These are phyloP conservation scores for Amphiprion percula DNA, from an alignment of 2,113 vertebrate species.

Conservation along the genomic window DNA sequence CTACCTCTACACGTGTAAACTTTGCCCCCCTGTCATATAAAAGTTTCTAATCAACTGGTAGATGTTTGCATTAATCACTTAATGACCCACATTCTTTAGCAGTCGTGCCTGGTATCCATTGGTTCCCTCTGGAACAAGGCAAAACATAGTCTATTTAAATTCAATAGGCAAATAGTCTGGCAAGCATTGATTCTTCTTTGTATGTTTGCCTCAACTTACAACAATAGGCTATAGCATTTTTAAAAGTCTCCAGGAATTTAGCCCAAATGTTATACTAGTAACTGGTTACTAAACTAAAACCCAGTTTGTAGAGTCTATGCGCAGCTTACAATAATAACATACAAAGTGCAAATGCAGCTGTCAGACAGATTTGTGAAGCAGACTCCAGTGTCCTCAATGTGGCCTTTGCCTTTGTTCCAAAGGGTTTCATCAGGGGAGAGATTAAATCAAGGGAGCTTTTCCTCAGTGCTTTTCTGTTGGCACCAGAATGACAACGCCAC, in stretches of 20 bases:
- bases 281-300: not conserved
- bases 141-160: not conserved
- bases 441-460: slow-evolving; percentile 41
- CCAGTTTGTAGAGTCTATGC: not conserved
- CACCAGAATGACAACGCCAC: slow-evolving; percentile 17
- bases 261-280: not conserved
- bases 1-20: slow-evolving; percentile 6
- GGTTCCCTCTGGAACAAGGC: not conserved
- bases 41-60: slow-evolving; percentile 5
- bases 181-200: not conserved
- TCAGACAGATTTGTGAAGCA: slow-evolving; percentile 44
- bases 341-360: slow-evolving; percentile 41
- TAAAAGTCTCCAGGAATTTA: not conserved
- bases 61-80: slow-evolving; percentile 40
- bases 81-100: slow-evolving; percentile 11
- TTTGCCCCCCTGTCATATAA: slow-evolving; percentile 30
- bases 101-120: not conserved
- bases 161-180: not conserved
- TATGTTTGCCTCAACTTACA: not conserved
- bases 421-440: slow-evolving; percentile 28
- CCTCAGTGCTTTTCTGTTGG: slow-evolving; percentile 23
- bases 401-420: slow-evolving; percentile 62
- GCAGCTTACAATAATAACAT: slow-evolving; percentile 25
- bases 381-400: slow-evolving; percentile 46
- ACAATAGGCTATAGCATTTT: not conserved